Percentiles rank a stretch among this genome's conserved stretches.
These are phyloP conservation scores for Rissa tridactyla DNA, from an alignment of 2,113 vertebrate species.

Conservation along the genomic window DNA sequence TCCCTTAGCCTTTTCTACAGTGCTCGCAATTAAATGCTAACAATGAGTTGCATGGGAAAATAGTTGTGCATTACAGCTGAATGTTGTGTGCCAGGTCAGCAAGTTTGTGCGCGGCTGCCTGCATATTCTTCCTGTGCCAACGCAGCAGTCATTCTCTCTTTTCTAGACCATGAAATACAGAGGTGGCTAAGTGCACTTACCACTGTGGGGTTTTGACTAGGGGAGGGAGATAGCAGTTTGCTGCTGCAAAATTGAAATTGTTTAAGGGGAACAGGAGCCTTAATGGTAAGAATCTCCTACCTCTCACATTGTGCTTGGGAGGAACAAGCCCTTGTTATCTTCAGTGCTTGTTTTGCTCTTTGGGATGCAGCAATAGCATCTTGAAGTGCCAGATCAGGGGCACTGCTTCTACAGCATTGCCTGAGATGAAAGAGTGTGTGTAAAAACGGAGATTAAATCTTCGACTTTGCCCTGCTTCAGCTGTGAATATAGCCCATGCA, in stretches of 20 bases:
- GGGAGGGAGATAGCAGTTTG: neutral
- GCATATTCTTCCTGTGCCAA: neutral
- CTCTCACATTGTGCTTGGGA: neutral
- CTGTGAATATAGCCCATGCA: neutral
- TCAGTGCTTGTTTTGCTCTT: neutral
- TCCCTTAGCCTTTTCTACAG: neutral
- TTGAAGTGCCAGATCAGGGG: neutral
- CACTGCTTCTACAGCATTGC: neutral
- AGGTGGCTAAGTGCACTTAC: neutral
- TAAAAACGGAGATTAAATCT: neutral
- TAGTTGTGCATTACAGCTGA: neutral
- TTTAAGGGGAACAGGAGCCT: neutral
- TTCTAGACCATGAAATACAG: neutral
- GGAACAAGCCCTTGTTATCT: neutral
- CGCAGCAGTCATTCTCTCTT: neutral
- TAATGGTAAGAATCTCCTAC: neutral
- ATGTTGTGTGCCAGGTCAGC: conserved; percentile 31
- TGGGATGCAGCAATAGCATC: neutral
- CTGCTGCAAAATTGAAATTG: neutral
- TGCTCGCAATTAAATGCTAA: neutral
- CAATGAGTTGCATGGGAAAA: neutral
- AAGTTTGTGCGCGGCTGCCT: neutral
- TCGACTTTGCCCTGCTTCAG: neutral
- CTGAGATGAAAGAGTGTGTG: neutral
- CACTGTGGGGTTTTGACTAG: neutral